Conservation (phyloP, 2,888 invertebrate species). For the Orgyia antiqua region DNA sequence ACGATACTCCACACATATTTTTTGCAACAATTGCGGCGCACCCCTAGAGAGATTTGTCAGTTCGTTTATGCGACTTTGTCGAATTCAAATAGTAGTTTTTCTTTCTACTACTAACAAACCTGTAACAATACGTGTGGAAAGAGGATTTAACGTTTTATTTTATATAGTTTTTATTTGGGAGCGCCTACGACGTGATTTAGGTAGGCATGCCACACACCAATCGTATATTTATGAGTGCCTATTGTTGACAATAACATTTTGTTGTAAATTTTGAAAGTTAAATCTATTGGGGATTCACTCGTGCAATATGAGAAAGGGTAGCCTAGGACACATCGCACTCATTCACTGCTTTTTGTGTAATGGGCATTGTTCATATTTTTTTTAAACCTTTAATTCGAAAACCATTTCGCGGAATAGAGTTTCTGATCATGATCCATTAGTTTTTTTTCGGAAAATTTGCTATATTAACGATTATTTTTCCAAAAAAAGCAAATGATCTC, state of each 20-base stretch:
- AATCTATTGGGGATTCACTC: conserved; percentile 23
- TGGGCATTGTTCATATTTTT: too few species aligned
- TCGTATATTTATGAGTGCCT: conserved; percentile 75
- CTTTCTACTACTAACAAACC: conserved; percentile 64
- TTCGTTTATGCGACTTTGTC: conserved; percentile 68
- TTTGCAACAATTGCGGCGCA: conserved; percentile 47
- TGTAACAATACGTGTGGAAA: conserved; percentile 70
- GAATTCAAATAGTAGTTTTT: conserved; percentile 68
- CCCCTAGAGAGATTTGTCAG: conserved; percentile 60
- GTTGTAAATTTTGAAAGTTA: conserved; percentile 14
- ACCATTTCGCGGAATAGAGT: too few species aligned
- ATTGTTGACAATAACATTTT: conserved; percentile 37
- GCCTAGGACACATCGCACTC: too few species aligned
- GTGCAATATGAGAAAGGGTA: too few species aligned
- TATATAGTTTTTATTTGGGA: conserved; percentile 53
- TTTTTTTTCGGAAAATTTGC: too few species aligned
- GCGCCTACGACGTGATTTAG: conserved; percentile 63
- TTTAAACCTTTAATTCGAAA: too few species aligned
- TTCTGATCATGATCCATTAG: too few species aligned
- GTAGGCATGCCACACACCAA: conserved; percentile 61
- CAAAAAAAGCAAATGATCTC: too few species aligned
- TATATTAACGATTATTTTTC: too few species aligned
- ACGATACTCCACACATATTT: conserved; percentile 37
- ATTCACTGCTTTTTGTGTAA: too few species aligned
- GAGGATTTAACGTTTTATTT: conserved; percentile 43